Base-by-base conservation (phyloP, 2,797 vertebrate genomes). In the Poeciliopsis gracilis region DNA sequence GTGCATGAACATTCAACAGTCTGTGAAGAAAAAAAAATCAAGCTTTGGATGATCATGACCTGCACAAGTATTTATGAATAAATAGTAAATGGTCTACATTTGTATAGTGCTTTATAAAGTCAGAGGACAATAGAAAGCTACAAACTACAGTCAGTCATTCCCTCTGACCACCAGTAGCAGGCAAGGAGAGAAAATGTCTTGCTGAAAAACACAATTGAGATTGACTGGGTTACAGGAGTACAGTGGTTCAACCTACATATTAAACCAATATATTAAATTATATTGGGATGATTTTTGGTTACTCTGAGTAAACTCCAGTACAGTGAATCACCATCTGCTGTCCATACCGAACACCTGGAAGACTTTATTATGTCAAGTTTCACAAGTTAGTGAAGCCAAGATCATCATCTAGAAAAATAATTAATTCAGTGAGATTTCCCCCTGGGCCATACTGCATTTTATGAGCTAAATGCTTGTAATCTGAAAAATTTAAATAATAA, bases 1-100 rank as follows among this genome's bases (percentile, higher is more conserved):
- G 81, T 82, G 82, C 77, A 53, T 45, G 57, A 83, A 72, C 72
- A 82, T 87, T 90, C 81, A 88, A 90, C 80, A 81, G 38, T 3
- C 23, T 28, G 63, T 69, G 41, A 51, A 55, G 18, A 67, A 63
- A 71, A 55, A 51, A 55, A 43, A 69, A 61, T 71, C n/a, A 70
- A 78, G 59, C 43, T 78, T 20, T 12, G 46, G 30, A 1, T 59
- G 75, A 76, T 15, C 59, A 67, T 72, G 70, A 69, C 46, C 73
- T 80, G 55, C 76, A 51, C 71, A 77, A 46, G 80, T 77, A 83
- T 86, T 82, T 75, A 81, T 66, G 75, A 77, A 70, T 43, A 84
- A 25, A 25, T 55, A 25, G 53, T n/a, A 55, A 55, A 55, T 55
- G 53, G 53, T n/a, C 53, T 55, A n/a, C 25, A n/a, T n/a, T 55